Evolutionary conservation across 2,113 vertebrate species (phyloP), one percentile per base, ranked within the genome.

Genomic region (human (Homo sapiens)): DNA sequence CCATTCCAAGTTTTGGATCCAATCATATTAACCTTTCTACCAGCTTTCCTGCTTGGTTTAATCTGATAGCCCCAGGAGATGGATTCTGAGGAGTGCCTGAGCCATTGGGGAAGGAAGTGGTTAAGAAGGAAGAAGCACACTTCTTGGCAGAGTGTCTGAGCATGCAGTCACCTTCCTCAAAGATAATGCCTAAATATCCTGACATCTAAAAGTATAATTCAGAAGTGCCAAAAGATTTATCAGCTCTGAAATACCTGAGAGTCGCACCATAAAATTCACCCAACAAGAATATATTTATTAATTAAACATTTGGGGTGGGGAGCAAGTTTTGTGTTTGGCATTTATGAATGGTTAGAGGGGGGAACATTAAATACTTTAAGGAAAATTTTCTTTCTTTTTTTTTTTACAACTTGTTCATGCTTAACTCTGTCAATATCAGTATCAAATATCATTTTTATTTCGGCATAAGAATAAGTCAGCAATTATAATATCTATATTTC

Each of bases 31-130:
- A 96, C 94, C 97, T 98, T 97, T 95, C 96, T 97, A 97, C 96
- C 97, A 97, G 96, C 96, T 98, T 98, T 97, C 96, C 96, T 92
- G 94, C 86, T 95, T 52, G 1, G 91, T 93, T 96, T 95, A 96
- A 97, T 97, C 80, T 86, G 96, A 98, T 95, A 92, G 93, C 72
- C 96, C 90, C 95, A 45, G 43, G 96, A 94, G 96, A 79, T 82
- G 70, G 59, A 40, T 52, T 84, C 72, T 68, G 75, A 95, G 89
- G 48, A 79, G 68, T 11, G 61, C 70, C 68, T 27, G 87, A 64
- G 64, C 50, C 25, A 5, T 5, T 40, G 92, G 80, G 97, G 81
- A 72, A 90, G 95, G 97, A 97, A 96, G 95, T 72, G 87, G 92
- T 80, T 78, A 78, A 73, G 92, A n/a, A 84, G 48, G 89, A 90